phyloP scores from a whole-genome alignment of 2,113 vertebrate species.

The Labrus mixtus region DNA sequence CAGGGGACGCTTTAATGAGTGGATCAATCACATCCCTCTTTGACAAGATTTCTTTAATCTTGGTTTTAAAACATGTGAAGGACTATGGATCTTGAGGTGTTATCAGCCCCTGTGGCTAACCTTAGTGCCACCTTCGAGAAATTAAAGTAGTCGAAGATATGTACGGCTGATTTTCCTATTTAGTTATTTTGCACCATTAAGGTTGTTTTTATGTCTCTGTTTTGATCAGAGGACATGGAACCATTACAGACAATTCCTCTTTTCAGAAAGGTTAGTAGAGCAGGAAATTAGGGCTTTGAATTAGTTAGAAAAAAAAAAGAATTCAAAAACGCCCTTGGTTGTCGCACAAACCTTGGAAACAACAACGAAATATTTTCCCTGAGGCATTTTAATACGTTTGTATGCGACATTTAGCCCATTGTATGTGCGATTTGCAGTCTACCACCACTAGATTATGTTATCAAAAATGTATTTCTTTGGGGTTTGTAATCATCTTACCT shows the following conservation, averaged over 20 bases:
- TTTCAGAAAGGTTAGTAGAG: neutral
- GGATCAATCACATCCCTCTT: constrained; percentile 45
- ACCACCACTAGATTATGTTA: neutral
- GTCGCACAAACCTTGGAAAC: constrained; percentile 16
- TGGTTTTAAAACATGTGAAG: constrained; percentile 20
- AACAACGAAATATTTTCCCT: neutral
- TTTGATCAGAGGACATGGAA: neutral
- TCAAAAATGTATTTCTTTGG: neutral
- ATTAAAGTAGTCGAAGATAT: neutral
- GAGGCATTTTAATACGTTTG: constrained; percentile 11
- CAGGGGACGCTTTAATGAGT: constrained; percentile 44
- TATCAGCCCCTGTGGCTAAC: neutral
- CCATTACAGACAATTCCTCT: neutral
- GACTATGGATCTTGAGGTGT: neutral
- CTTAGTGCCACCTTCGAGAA: neutral
- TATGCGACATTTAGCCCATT: constrained; percentile 5
- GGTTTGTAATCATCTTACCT: constrained; percentile 85
- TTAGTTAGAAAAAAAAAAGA: neutral
- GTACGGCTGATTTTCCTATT: neutral
- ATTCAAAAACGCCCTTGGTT: neutral
- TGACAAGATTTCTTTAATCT: constrained; percentile 47
- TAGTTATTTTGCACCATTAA: neutral
- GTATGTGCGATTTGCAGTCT: neutral
- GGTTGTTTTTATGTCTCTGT: neutral
- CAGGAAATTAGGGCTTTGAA: neutral